phyloP scores from a whole-genome alignment of 2,113 vertebrate species.

The Melanocharis versteri region DNA sequence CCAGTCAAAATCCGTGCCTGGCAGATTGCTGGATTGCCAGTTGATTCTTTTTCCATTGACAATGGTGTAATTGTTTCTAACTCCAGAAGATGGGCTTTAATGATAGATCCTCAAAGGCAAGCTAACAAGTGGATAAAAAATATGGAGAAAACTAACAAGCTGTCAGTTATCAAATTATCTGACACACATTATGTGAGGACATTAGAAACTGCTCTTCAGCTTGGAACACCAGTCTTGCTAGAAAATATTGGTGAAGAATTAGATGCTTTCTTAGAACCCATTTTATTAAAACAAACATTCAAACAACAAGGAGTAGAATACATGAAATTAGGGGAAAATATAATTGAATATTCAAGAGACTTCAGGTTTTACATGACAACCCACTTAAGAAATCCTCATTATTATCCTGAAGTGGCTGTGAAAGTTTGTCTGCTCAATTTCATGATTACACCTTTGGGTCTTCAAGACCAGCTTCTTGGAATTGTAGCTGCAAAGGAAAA shows the following conservation, averaged over 20 bases:
- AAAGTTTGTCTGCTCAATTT: slow-evolving; percentile 95
- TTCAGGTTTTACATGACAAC: slow-evolving; percentile 93
- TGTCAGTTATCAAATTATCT: slow-evolving; percentile 85
- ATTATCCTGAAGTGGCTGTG: slow-evolving; percentile 88
- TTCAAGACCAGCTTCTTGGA: slow-evolving; percentile 91
- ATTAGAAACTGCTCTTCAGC: slow-evolving; percentile 86
- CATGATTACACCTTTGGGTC: slow-evolving; percentile 91
- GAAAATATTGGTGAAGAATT: slow-evolving; percentile 90
- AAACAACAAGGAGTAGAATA: slow-evolving; percentile 90
- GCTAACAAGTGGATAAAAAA: slow-evolving; percentile 96
- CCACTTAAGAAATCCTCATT: slow-evolving; percentile 89
- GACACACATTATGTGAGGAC: slow-evolving; percentile 82
- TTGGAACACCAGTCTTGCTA: slow-evolving; percentile 86
- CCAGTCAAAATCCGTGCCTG: slow-evolving; percentile 86
- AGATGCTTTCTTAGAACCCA: slow-evolving; percentile 86
- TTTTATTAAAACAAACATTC: slow-evolving; percentile 89
- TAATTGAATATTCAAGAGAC: slow-evolving; percentile 85
- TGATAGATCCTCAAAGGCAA: slow-evolving; percentile 94
- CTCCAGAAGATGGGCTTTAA: slow-evolving; percentile 88
- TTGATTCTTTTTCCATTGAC: slow-evolving; percentile 90
- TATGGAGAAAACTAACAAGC: slow-evolving; percentile 87
- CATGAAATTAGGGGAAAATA: slow-evolving; percentile 89
- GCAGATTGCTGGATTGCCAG: slow-evolving; percentile 88
- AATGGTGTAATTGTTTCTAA: slow-evolving; percentile 92
- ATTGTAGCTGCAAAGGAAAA: slow-evolving; percentile 90